Conservation (phyloP, 2,797 vertebrate genomes). For the Rhinella marina region DNA sequence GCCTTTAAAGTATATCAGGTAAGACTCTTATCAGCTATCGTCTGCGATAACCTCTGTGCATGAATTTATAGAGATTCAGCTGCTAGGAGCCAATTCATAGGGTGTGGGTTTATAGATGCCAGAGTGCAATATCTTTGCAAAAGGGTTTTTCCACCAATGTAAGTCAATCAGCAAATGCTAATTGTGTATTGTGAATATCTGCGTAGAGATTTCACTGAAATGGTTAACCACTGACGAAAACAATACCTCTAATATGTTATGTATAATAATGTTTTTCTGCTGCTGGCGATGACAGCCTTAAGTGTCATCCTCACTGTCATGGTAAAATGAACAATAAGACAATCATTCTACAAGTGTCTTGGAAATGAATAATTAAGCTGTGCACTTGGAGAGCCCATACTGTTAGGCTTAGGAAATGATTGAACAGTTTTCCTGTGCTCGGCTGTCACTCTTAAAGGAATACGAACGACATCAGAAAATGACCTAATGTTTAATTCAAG, state of each 20-base stretch:
- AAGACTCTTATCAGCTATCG: slow-evolving; percentile 48
- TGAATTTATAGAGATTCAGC: background rate
- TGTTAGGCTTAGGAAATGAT: slow-evolving; percentile 1
- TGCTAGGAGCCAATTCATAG: background rate
- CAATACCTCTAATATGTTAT: background rate
- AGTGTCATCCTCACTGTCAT: slow-evolving; percentile 10
- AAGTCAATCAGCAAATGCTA: background rate
- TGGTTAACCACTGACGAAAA: background rate
- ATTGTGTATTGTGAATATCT: too few relatives aligned
- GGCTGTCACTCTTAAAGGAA: background rate
- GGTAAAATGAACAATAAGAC: slow-evolving; percentile 32
- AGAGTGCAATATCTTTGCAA: background rate
- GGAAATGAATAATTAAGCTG: slow-evolving; percentile 14
- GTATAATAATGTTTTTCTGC: slow-evolving; percentile 4
- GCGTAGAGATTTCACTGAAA: background rate
- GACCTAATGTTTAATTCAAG: too few relatives aligned
- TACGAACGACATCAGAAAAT: too few relatives aligned
- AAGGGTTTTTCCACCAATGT: background rate
- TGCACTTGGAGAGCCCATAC: background rate
- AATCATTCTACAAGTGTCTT: slow-evolving; percentile 37
- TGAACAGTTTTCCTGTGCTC: background rate
- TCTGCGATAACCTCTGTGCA: background rate
- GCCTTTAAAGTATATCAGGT: slow-evolving; percentile 70
- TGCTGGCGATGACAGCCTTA: background rate
- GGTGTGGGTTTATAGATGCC: slow-evolving; percentile 17